phyloP scores from a whole-genome alignment of 2,797 vertebrate genomes.

The Parambassis ranga region DNA sequence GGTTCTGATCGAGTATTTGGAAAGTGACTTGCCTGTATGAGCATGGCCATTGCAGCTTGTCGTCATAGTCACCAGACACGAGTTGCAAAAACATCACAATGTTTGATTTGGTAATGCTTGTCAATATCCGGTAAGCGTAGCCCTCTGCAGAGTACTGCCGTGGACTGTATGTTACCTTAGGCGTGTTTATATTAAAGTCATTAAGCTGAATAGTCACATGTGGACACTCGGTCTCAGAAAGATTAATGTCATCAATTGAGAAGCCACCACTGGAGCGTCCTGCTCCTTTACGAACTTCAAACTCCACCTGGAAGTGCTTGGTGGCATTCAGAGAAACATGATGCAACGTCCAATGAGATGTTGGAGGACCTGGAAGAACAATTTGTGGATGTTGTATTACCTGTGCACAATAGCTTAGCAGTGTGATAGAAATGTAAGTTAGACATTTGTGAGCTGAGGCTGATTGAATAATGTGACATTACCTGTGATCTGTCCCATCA shows the following conservation, averaged over 20 bases:
- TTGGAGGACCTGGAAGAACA: slow-evolving; percentile 43
- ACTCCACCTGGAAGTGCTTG: slow-evolving; percentile 79
- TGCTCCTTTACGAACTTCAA: slow-evolving; percentile 78
- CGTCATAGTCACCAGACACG: slow-evolving; percentile 82
- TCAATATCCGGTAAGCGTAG: slow-evolving; percentile 84
- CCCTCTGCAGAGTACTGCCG: slow-evolving; percentile 82
- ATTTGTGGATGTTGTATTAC: accelerated
- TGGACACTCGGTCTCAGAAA: slow-evolving; percentile 85
- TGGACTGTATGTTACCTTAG: slow-evolving; percentile 79
- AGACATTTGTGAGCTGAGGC: background rate
- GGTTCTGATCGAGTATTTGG: slow-evolving; percentile 84
- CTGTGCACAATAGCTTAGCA: too few species aligned
- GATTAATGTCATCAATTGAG: slow-evolving; percentile 89
- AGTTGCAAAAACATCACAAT: slow-evolving; percentile 71
- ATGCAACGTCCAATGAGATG: slow-evolving; percentile 80
- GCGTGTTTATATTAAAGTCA: slow-evolving; percentile 72
- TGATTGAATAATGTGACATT: background rate
- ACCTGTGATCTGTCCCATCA: slow-evolving; percentile 55
- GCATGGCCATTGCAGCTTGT: slow-evolving; percentile 83
- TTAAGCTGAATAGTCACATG: slow-evolving; percentile 80
- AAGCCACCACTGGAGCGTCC: slow-evolving; percentile 81
- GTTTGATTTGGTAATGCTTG: accelerated
- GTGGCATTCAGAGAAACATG: slow-evolving; percentile 73
- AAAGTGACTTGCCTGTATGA: slow-evolving; percentile 82
- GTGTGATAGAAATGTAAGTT: too few species aligned